Percentiles rank a stretch among this genome's conserved stretches.
Conservation (phyloP, 2,113 vertebrate species). For the Anoplopoma fimbria region DNA sequence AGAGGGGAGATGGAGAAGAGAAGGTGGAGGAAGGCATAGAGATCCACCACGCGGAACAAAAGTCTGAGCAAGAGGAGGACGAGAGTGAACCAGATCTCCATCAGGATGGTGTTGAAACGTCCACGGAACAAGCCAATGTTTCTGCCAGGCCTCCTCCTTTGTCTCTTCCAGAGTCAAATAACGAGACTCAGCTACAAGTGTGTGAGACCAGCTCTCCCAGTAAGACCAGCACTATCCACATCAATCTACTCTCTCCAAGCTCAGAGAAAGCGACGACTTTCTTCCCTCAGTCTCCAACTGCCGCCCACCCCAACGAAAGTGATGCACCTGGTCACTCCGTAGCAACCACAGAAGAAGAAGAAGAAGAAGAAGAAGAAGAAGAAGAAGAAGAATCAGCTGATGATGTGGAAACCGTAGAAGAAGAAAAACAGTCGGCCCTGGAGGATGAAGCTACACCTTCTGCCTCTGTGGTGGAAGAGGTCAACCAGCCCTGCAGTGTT, state of each 20-base stretch:
- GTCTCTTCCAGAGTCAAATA: neutral
- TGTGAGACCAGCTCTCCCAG: slow-evolving; percentile 28
- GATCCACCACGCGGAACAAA: neutral
- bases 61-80: neutral
- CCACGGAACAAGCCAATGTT: neutral
- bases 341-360: neutral
- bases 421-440: neutral
- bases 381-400: slow-evolving; percentile 12
- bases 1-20: slow-evolving; percentile 25
- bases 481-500: neutral
- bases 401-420: neutral
- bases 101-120: neutral
- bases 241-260: slow-evolving; percentile 63
- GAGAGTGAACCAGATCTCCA: neutral
- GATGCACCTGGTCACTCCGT: neutral
- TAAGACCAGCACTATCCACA: slow-evolving; percentile 44
- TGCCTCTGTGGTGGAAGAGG: neutral
- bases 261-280: slow-evolving; percentile 32
- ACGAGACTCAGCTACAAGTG: slow-evolving; percentile 8
- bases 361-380: slow-evolving; percentile 1
- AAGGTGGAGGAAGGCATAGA: neutral
- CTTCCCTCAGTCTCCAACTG: slow-evolving; percentile 31
- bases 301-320: neutral
- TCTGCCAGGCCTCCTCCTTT: neutral
- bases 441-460: neutral